A percentile compares a stretch with the other conserved stretches of the same genome.
Conservation (phyloP, 2,797 vertebrate genomes). For the Knipowitschia caucasica region DNA sequence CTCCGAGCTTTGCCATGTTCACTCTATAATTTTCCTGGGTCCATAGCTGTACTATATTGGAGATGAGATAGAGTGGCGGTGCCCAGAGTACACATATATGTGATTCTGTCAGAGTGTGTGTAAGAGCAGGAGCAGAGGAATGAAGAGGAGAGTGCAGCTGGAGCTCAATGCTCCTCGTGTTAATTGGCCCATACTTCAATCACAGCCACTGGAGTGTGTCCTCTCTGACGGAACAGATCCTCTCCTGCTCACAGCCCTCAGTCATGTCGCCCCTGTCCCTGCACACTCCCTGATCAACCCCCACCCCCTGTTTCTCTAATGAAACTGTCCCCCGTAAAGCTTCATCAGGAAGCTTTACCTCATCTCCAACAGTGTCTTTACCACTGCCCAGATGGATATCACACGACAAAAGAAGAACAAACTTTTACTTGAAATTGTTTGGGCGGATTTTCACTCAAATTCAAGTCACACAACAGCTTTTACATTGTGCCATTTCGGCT, state of each 20-base stretch:
- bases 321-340: too few relatives aligned
- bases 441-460: too few relatives aligned
- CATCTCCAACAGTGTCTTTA: too few relatives aligned
- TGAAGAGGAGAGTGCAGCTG: constrained; percentile 73
- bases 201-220: constrained; percentile 74
- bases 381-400: too few relatives aligned
- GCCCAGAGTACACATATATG: constrained; percentile 33
- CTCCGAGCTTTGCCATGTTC: constrained; percentile 37
- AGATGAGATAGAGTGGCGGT: constrained; percentile 54
- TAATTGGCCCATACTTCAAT: constrained; percentile 77
- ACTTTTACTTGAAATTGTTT: too few relatives aligned
- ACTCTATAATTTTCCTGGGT: constrained; percentile 43
- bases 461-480: too few relatives aligned
- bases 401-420: too few relatives aligned
- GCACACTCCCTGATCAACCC: constrained; percentile 12
- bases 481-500: too few relatives aligned
- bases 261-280: constrained; percentile 22
- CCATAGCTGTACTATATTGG: constrained; percentile 39
- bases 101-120: constrained; percentile 36
- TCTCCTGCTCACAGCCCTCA: constrained; percentile 36
- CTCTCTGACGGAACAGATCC: constrained; percentile 72
- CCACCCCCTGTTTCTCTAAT: constrained; percentile 17
- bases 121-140: constrained; percentile 57
- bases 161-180: constrained; percentile 72
- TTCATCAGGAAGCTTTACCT: too few relatives aligned